These are phyloP conservation scores for Phlogophora meticulosa DNA, from an alignment of 2,888 invertebrate genomes.

Conservation along the genomic window DNA sequence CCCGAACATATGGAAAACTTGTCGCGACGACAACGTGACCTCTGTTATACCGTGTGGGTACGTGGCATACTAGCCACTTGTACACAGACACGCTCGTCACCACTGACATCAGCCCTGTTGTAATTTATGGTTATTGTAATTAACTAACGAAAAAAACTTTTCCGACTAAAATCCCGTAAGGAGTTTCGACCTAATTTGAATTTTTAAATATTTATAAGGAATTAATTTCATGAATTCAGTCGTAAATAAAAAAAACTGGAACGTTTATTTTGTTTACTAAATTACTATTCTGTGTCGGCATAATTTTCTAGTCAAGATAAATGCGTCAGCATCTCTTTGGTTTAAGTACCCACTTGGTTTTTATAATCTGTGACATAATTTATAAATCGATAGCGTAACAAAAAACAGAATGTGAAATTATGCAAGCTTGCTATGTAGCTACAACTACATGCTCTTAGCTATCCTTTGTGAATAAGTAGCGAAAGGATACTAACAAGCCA, in stretches of 20 bases:
- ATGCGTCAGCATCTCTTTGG: constrained; percentile 23
- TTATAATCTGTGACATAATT: constrained; percentile 3
- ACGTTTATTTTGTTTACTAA: constrained; percentile 57
- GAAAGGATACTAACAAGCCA: constrained; percentile 42
- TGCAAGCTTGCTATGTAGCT: no score
- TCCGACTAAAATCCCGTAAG: constrained; percentile 56
- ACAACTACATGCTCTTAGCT: constrained; percentile 38
- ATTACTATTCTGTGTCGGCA: constrained; percentile 55
- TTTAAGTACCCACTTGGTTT: constrained; percentile 6
- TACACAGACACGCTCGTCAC: constrained; percentile 44
- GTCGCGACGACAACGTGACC: constrained; percentile 70
- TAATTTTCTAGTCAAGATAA: constrained; percentile 40
- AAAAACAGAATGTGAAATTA: constrained; percentile 27
- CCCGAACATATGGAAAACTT: constrained; percentile 80
- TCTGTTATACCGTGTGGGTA: constrained; percentile 53
- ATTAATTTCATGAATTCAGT: constrained; percentile 59
- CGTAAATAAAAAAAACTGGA: constrained; percentile 59
- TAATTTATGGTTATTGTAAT: constrained; percentile 64
- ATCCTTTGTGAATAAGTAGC: constrained; percentile 57
- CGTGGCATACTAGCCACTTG: constrained; percentile 32
- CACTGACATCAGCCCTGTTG: constrained; percentile 36
- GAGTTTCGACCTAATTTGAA: constrained; percentile 60
- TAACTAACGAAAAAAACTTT: constrained; percentile 60
- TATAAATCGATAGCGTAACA: constrained; percentile 30
- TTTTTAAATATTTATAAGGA: constrained; percentile 69